Conservation (phyloP, 2,888 invertebrate genomes). For the Sepiola atlantica region DNA sequence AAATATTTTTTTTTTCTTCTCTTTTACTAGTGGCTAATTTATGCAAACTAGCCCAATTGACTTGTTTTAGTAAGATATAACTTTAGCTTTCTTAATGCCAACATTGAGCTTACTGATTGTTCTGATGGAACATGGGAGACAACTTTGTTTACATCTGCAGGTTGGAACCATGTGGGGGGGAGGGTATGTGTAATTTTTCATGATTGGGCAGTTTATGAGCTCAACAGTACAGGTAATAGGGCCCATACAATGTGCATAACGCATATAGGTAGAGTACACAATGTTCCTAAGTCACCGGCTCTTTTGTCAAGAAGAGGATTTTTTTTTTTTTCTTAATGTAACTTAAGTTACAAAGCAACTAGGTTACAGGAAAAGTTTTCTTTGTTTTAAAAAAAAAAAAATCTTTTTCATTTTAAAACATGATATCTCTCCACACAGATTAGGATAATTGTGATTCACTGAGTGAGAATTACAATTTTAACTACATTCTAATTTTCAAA, state of each 20-base stretch:
- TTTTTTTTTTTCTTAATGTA: not conserved
- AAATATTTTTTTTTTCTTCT: not conserved
- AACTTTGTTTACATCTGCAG: not conserved
- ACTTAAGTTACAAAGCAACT: not conserved
- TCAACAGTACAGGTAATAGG: not conserved
- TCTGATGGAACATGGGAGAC: not conserved
- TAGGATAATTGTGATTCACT: not conserved
- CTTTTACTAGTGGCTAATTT: not conserved
- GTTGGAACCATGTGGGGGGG: not conserved
- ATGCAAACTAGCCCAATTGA: not conserved
- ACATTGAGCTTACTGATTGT: not conserved
- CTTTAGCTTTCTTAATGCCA: not conserved
- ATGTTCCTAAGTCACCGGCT: not conserved
- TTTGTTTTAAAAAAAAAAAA: not conserved
- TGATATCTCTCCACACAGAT: not conserved
- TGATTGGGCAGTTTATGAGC: not conserved
- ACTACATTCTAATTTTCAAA: not conserved
- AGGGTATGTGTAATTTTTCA: not conserved
- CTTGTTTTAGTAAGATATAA: too few relatives aligned
- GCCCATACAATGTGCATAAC: not conserved
- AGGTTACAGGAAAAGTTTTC: not conserved
- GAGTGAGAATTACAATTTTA: not conserved
- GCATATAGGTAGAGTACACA: not conserved
- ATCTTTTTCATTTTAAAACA: not conserved
- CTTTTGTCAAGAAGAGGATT: not conserved